These are phyloP conservation scores for Eristalis intricaria DNA, from an alignment of 2,888 invertebrate genomes.

Conservation along the genomic window DNA sequence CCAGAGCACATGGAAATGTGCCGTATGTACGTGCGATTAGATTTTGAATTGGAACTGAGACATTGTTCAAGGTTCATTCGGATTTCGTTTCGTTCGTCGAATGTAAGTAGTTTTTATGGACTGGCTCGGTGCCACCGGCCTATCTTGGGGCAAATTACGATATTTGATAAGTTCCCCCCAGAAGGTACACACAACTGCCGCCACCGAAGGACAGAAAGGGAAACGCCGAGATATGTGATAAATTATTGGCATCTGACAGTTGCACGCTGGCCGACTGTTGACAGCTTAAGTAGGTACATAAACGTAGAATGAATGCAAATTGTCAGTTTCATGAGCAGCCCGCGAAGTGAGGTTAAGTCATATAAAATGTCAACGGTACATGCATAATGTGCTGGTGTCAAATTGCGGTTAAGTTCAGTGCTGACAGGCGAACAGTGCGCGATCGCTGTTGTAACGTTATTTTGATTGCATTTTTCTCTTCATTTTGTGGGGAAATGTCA, in stretches of 20 bases:
- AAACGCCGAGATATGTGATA: slow-evolving; percentile 46
- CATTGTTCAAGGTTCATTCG: slow-evolving; percentile 63
- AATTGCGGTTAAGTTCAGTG: slow-evolving; percentile 1
- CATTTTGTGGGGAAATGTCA: background rate
- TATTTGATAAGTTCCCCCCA: slow-evolving; percentile 48
- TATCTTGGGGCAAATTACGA: slow-evolving; percentile 57
- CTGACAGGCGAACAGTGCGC: background rate
- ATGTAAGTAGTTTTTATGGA: background rate
- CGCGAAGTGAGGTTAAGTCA: background rate
- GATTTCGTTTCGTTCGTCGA: background rate
- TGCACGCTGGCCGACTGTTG: slow-evolving; percentile 42
- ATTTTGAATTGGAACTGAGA: slow-evolving; percentile 58
- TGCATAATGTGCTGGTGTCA: background rate
- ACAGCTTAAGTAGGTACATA: slow-evolving; percentile 40
- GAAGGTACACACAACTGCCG: background rate
- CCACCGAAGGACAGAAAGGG: background rate
- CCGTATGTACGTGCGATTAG: slow-evolving; percentile 58
- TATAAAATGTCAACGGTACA: background rate
- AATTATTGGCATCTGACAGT: slow-evolving; percentile 61
- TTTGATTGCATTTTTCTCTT: background rate
- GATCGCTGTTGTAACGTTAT: background rate
- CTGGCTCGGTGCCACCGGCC: slow-evolving; percentile 13
- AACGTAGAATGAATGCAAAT: background rate
- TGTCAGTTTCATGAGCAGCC: slow-evolving; percentile 5
- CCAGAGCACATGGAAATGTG: slow-evolving; percentile 35